Evolutionary conservation across 2,888 invertebrate species (phyloP).

Genomic region (Microplitis deprimator): DNA sequence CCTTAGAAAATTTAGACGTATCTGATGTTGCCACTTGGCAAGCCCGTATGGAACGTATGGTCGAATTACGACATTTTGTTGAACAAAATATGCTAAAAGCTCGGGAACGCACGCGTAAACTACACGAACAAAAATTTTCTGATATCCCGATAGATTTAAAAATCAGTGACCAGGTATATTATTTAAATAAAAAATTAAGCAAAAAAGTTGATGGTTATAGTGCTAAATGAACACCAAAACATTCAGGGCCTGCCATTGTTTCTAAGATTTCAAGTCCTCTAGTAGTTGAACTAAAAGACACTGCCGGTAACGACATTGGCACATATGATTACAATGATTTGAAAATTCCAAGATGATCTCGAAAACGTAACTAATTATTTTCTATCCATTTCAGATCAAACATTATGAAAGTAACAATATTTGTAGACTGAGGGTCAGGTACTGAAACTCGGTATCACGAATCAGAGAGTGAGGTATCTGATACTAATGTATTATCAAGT

Average conservation of each 20-base stretch:
- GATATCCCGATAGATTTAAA: conserved; percentile 20
- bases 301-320: not conserved
- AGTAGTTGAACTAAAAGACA: not conserved
- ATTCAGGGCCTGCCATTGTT: conserved; percentile 28
- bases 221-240: conserved; percentile 30
- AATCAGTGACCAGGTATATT: conserved; percentile 27
- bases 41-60: not conserved
- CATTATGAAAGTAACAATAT: too few species aligned
- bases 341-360: not conserved
- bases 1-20: too few species aligned
- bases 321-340: conserved; percentile 35
- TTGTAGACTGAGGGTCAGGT: too few species aligned
- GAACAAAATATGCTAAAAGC: not conserved
- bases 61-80: not conserved
- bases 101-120: too few species aligned
- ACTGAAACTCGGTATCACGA: too few species aligned
- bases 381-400: not conserved
- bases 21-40: not conserved
- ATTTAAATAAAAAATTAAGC: conserved; percentile 34
- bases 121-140: too few species aligned
- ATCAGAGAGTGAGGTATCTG: too few species aligned
- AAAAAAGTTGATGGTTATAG: conserved; percentile 30
- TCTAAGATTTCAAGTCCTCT: not conserved
- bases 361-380: too few species aligned
- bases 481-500: too few species aligned